phyloP scores from a whole-genome alignment of 2,888 invertebrate species.

The Lithophane leautieri region DNA sequence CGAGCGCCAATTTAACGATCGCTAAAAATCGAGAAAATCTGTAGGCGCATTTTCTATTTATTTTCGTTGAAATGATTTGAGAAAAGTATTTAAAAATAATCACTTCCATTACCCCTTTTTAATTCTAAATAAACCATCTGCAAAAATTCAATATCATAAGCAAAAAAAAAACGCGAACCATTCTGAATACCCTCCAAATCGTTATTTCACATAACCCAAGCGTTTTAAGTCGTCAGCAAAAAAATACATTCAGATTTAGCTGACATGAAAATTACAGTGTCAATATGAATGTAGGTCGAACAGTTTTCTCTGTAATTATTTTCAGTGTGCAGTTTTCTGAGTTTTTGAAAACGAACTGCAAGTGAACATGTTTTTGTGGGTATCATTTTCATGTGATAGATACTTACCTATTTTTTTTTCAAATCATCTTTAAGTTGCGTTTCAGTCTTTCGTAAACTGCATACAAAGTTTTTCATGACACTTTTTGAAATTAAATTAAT shows the following conservation, averaged over 20 bases:
- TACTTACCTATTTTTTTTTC: not conserved
- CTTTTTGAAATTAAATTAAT: too few relatives aligned
- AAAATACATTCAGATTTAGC: constrained; percentile 57
- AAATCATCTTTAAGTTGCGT: not conserved
- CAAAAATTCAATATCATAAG: constrained; percentile 25
- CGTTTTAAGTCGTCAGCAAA: constrained; percentile 53
- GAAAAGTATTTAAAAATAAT: too few relatives aligned
- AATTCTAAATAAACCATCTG: constrained; percentile 21
- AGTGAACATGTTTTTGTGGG: constrained; percentile 23
- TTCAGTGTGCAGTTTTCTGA: constrained; percentile 57
- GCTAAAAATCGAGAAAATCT: too few relatives aligned
- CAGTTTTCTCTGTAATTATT: constrained; percentile 58
- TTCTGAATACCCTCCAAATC: constrained; percentile 25
- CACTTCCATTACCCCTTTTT: not conserved
- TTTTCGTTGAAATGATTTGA: not conserved
- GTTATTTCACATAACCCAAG: constrained; percentile 27
- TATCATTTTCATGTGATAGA: not conserved
- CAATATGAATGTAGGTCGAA: constrained; percentile 57
- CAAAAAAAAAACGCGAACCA: constrained; percentile 21
- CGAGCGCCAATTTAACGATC: too few relatives aligned
- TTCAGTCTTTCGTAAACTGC: not conserved
- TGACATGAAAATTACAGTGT: constrained; percentile 56
- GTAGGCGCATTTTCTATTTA: not conserved
- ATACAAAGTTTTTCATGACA: not conserved
- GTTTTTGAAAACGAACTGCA: constrained; percentile 32